These are phyloP conservation scores for Dallia pectoralis DNA, from an alignment of 2,797 vertebrate genomes.

Conservation along the genomic window DNA sequence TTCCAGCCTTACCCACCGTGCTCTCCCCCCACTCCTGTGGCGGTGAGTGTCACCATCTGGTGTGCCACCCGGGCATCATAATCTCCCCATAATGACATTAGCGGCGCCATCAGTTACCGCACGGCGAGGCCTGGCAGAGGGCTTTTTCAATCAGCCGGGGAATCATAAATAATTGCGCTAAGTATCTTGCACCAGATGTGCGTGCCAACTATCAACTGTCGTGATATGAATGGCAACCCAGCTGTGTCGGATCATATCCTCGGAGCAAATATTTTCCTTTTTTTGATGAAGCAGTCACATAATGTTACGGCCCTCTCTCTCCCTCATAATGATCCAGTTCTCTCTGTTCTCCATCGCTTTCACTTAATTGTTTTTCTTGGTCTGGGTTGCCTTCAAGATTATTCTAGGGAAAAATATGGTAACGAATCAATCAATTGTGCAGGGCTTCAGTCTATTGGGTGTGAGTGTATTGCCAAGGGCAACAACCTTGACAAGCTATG, in stretches of 20 bases:
- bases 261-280: constrained; percentile 12
- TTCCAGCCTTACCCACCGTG: constrained; percentile 70
- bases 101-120: constrained; percentile 83
- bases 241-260: constrained; percentile 70
- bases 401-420: background rate
- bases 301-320: background rate
- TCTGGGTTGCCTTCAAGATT: background rate
- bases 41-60: constrained; percentile 84
- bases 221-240: constrained; percentile 82
- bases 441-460: background rate
- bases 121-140: constrained; percentile 81
- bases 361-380: background rate
- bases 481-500: background rate
- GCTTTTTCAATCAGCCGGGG: constrained; percentile 82
- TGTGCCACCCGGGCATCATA: constrained; percentile 84
- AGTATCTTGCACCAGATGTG: constrained; percentile 84
- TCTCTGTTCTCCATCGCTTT: background rate
- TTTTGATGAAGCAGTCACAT: constrained; percentile 4
- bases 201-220: constrained; percentile 72
- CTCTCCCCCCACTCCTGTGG: constrained; percentile 54
- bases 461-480: background rate
- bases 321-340: background rate
- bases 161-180: constrained; percentile 85
- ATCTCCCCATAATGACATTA: constrained; percentile 91
- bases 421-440: background rate